Base-by-base conservation (phyloP, 2,797 vertebrate genomes). In the Pseudochirops corinnae region DNA sequence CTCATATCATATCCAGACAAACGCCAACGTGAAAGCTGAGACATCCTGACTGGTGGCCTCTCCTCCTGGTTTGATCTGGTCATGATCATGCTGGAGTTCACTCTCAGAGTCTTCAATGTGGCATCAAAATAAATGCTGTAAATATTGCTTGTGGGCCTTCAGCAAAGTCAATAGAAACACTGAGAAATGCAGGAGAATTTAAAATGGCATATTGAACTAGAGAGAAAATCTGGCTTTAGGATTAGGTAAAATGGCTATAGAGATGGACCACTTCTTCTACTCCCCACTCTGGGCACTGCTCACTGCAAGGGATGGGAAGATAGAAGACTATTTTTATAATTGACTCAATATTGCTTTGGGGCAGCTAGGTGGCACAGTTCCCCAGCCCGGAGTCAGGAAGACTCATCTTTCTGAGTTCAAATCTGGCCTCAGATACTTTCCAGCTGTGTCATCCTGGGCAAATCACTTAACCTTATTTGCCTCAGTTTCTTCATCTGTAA, bases 201-300 rank as follows among this genome's bases (percentile, higher is more conserved):
- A 46, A 87, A 87, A 50, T 87, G 39, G n/a, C 26, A 1, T 87
- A 50, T 50, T 87, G 74, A 87, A 87, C 39, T 46, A 50, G 21
- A 50, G 74, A 87, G 74, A 50, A 87, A 50, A 87, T 50, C 39
- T 87, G 39, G 24, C 21, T 24, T 50, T 50, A 87, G 39, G 21
- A 50, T 46, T 87, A 87, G 39, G 39, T 46, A 98, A 98, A 97
- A 95, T 98, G 96, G 92, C 98, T 1, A 96, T 98, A 0, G 98
- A 99, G 93, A 98, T 98, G 98, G 98, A 98, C 90, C 95, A 57
- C 82, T 97, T 98, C 1, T 97, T 98, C 55, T 98, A 98, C 94
- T 98, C 98, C 0, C 98, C 98, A 87, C 96, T 98, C 90, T 98
- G 97, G 3, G 74, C 24, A 46, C 74, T 50, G 74, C 24, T 56